Conservation (phyloP, 2,113 vertebrate species). For the Pangasianodon hypophthalmus region DNA sequence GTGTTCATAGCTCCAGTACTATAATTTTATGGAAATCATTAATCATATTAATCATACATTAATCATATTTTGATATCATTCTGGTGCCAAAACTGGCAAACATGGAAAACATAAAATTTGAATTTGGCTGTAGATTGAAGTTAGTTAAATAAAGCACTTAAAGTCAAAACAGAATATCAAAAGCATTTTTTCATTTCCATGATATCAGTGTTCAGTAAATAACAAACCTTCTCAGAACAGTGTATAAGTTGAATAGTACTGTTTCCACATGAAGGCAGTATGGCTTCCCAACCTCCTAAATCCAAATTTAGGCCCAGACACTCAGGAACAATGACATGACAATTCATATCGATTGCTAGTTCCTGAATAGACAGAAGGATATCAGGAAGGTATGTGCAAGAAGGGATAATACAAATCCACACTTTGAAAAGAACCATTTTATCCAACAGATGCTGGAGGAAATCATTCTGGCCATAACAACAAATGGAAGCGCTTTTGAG, state of each 20-base stretch:
- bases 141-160: background rate
- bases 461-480: conserved; percentile 38
- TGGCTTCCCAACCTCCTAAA: background rate
- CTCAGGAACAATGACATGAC: background rate
- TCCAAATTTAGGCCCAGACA: background rate
- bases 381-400: conserved; percentile 11
- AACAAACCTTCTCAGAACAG: background rate
- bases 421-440: conserved; percentile 35
- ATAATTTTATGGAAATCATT: background rate
- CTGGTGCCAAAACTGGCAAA: background rate
- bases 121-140: background rate
- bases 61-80: background rate
- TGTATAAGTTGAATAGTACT: background rate
- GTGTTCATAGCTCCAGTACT: background rate
- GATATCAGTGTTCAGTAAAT: background rate
- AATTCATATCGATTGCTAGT: background rate
- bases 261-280: background rate
- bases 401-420: conserved; percentile 31
- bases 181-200: background rate
- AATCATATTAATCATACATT: too few species aligned
- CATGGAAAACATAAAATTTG: background rate
- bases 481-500: conserved; percentile 31
- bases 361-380: conserved; percentile 22
- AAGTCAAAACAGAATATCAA: background rate
- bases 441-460: conserved; percentile 37